Percentiles rank a stretch among this genome's conserved stretches.
Conservation (phyloP, 2,113 vertebrate species). For the Pipa parva region DNA sequence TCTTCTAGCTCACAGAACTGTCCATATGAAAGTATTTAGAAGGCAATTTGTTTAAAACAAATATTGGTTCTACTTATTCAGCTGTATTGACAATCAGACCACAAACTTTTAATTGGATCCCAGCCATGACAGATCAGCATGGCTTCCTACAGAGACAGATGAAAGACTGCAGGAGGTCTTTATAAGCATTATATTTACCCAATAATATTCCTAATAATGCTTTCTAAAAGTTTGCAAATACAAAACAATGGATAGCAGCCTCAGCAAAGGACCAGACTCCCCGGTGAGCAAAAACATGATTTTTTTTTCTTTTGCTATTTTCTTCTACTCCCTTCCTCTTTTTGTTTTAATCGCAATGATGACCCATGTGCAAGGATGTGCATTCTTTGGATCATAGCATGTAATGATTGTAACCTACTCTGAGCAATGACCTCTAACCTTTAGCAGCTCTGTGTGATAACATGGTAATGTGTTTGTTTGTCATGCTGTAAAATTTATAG, state of each 20-base stretch:
- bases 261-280: neutral
- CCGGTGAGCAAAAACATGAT: neutral
- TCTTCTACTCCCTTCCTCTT: conserved; percentile 3
- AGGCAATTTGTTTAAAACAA: conserved; percentile 10
- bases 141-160: conserved; percentile 14
- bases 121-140: conserved; percentile 13
- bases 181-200: conserved; percentile 24
- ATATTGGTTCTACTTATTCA: conserved; percentile 15
- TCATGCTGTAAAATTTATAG: conserved; percentile 10
- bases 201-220: conserved; percentile 21
- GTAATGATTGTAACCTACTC: conserved; percentile 21
- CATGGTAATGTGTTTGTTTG: conserved; percentile 24
- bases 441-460: conserved; percentile 27
- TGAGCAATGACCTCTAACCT: conserved; percentile 25
- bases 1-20: neutral
- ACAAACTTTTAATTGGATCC: conserved; percentile 36
- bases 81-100: conserved; percentile 5
- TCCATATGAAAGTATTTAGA: neutral
- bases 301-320: conserved; percentile 7
- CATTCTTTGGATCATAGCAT: conserved; percentile 34
- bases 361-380: conserved; percentile 5
- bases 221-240: conserved; percentile 18
- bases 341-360: conserved; percentile 19
- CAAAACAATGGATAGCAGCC: neutral
- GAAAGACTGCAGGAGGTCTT: conserved; percentile 13